Percentiles rank a stretch among this genome's conserved stretches.
Evolutionary conservation across 1,140 invertebrate species (phyloP).

Genomic region (Cotesia chilonis): DNA sequence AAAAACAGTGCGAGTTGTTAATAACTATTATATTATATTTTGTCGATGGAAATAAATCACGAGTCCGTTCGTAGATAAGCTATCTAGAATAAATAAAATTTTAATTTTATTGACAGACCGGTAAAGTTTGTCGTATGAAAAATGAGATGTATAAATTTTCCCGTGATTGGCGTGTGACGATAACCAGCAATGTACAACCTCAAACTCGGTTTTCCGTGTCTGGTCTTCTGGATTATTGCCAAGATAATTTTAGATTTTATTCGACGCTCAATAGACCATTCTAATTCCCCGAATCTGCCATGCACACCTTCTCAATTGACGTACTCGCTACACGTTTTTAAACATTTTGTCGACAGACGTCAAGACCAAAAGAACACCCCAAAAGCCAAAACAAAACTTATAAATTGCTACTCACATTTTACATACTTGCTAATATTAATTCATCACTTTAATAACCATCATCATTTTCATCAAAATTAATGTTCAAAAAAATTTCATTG

Average conservation of each 20-base stretch:
- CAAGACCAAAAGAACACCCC: no score
- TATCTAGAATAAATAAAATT: not conserved
- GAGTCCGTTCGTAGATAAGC: not conserved
- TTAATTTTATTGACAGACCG: not conserved
- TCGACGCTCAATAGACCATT: constrained; percentile 54
- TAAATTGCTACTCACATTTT: not conserved
- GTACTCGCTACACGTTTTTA: constrained; percentile 40
- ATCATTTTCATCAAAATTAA: no score
- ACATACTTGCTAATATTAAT: no score
- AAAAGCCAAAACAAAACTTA: constrained; percentile 5
- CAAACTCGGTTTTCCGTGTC: constrained; percentile 44
- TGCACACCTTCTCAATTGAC: constrained; percentile 22
- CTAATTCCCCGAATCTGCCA: constrained; percentile 50
- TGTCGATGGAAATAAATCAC: not conserved
- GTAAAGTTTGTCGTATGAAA: not conserved
- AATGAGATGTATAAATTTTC: constrained; percentile 13
- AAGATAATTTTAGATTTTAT: constrained; percentile 56
- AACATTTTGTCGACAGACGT: constrained; percentile 12
- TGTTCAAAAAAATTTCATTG: no score
- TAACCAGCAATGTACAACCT: constrained; percentile 34
- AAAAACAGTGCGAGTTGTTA: no score
- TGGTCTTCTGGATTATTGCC: constrained; percentile 52
- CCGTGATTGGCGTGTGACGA: constrained; percentile 38
- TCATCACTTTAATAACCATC: no score
- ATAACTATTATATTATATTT: no score